phyloP scores from a whole-genome alignment of 1,140 invertebrate genomes.

The Drosophila littoralis region DNA sequence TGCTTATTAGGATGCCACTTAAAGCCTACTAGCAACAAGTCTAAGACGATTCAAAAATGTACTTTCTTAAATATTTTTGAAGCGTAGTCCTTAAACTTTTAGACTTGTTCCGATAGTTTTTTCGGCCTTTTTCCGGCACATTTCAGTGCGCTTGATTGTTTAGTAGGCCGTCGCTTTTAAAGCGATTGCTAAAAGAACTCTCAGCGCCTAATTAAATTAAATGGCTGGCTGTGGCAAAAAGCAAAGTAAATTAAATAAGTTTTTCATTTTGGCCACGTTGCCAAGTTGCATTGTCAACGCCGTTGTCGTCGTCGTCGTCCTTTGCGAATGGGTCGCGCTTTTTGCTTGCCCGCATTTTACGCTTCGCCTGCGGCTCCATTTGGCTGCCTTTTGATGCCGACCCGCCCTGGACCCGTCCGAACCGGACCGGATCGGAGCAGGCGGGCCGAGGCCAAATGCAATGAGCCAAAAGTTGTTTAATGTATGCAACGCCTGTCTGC shows the following conservation, averaged over 20 bases:
- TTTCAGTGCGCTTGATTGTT: constrained; percentile 12
- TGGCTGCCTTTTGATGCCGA: constrained; percentile 64
- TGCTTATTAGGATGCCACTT: constrained; percentile 54
- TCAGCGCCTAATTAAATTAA: constrained; percentile 80
- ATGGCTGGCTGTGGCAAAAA: constrained; percentile 78
- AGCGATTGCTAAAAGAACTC: constrained; percentile 56
- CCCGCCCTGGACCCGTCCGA: neutral
- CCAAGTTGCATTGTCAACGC: constrained; percentile 82
- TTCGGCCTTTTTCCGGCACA: neutral
- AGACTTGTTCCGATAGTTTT: neutral
- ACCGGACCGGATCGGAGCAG: constrained; percentile 2
- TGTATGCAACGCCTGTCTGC: constrained; percentile 72
- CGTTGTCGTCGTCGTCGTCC: constrained; percentile 46
- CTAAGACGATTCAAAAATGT: too few relatives aligned
- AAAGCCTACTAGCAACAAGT: constrained; percentile 4
- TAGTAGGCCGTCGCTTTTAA: constrained; percentile 41
- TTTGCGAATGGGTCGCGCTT: constrained; percentile 56
- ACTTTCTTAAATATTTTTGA: too few relatives aligned
- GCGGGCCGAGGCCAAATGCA: constrained; percentile 57
- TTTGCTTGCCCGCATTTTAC: constrained; percentile 79
- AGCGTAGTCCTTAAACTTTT: too few relatives aligned
- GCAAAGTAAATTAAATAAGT: constrained; percentile 84
- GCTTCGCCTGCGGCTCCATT: constrained; percentile 76
- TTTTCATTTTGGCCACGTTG: constrained; percentile 75
- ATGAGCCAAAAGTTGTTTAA: constrained; percentile 84